Evolutionary conservation across 2,888 invertebrate genomes (phyloP).

Genomic region (Sympetrum striolatum): DNA sequence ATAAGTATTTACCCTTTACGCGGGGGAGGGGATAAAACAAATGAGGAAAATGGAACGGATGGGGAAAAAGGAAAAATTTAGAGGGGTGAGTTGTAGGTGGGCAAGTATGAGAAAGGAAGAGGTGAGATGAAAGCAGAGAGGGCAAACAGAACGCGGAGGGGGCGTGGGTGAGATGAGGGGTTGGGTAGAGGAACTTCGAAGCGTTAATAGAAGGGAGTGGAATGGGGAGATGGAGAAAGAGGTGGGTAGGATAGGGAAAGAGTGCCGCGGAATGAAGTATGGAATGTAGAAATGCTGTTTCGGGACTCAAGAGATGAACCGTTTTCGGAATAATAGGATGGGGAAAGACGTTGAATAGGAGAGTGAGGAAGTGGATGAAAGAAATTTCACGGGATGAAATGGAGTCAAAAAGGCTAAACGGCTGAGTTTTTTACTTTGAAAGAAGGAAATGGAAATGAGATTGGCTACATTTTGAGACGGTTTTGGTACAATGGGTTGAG

Average conservation of each 20-base stretch:
- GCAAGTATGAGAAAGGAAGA: neutral
- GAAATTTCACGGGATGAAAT: neutral
- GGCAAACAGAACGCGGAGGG: neutral
- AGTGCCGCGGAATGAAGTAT: neutral
- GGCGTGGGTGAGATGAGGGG: neutral
- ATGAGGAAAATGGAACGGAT: neutral
- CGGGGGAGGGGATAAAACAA: neutral
- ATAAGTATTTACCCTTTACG: constrained; percentile 25
- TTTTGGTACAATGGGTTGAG: no score
- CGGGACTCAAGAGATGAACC: neutral
- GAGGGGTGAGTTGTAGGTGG: neutral
- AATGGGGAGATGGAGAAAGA: neutral
- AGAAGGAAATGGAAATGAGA: neutral
- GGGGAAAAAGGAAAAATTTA: neutral
- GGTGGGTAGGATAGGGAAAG: neutral
- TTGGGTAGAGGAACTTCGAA: neutral
- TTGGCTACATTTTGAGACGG: no score
- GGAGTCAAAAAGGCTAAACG: no score
- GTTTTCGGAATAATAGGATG: neutral
- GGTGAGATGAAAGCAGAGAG: neutral
- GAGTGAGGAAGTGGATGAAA: neutral
- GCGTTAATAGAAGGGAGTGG: neutral
- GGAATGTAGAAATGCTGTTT: neutral
- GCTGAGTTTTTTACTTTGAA: neutral
- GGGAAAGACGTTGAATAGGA: neutral